Evolutionary conservation across 2,113 vertebrate genomes (phyloP), one percentile per base, ranked within the genome.

Genomic region (Salvelinus fontinalis): DNA sequence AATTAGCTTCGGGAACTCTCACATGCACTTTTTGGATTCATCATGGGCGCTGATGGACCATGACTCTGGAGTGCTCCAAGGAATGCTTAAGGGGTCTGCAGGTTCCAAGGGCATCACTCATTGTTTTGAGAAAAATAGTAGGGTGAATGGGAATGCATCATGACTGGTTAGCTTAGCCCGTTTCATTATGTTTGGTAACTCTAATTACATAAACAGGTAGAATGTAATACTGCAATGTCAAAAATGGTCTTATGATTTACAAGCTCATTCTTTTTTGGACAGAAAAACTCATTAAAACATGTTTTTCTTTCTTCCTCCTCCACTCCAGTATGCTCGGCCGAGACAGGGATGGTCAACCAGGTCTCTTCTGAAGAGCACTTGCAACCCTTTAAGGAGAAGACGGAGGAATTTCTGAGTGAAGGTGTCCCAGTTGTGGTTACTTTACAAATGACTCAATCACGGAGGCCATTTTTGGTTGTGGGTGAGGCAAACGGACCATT

Each of bases 321-420:
- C 94, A 54, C 51, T 16, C 84, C 92, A 99, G 97, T 79, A 12
- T 99, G 97, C 82, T 95, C 95, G 31, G 87, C 93, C 64, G 95
- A 99, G 93, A 95, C 92, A 0, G 95, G 94, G 74, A 97, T 96
- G 81, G 96, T 99, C 80, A 98, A 94, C 91, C 94, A 94, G 82
- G 83, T 94, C 67, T 98, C 97, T 62, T 94, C 95, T 67, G 92
- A 95, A 79, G 95, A 97, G 65, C 94, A 95, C 85, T 92, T 97
- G 79, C 96, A 99, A 75, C 98, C 98, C 67, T 99, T 98, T 92
- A 97, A 97, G 92, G 93, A 95, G 82, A 97, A 95, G 89, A 98
- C 98, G 96, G 96, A 96, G 5, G 90, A 86, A 73, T 99, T 99
- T 92, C 92, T 98, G 72, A 91, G 84, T 5, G 16, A 54, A 54